Evolutionary conservation across 2,797 vertebrate genomes (phyloP), one percentile per base, ranked within the genome.

Genomic region (Serranus cabrilla): DNA sequence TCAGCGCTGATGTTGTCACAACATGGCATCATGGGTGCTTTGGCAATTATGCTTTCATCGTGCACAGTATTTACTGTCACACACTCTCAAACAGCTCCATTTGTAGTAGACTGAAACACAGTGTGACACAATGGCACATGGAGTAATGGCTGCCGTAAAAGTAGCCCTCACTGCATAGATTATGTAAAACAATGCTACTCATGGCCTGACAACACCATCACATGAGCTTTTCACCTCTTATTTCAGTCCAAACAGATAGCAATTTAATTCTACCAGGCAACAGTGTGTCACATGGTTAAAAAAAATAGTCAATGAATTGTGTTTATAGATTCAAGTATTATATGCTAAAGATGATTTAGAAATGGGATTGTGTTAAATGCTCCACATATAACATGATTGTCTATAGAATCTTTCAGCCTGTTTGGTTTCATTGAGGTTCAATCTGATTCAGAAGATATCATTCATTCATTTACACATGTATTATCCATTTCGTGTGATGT

Each of bases 1-100:
- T 84, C 80, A 60, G 50, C 3, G 4, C 40, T 31, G 79, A 82
- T 89, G 78, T 86, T 80, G 85, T 88, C 77, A 79, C 77, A 87
- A 83, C 84, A 86, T 75, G 0, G 17, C 60, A 81, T 82, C 64
- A 46, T 0, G 42, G 71, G 8, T 37, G 66, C 81, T 77, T 80
- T 77, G 64, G 72, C 85, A 86, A 89, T 90, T 80, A 80, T 64
- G 75, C 49, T 82, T 78, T 81, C 64, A 67, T 57, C 2, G 16
- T 57, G 66, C 75, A 40, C 68, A 39, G 49, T 59, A 60, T 80
- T 84, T 65, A 74, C 74, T 80, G 62, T 70, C 76, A 74, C 61
- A 51, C 43, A 20, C 63, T 57, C 34, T 57, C 68, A 73, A 65
- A 81, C 20, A 17, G 56, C 74, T 74, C 57, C 65, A 75, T 88